A percentile compares a stretch with the other conserved stretches of the same genome.
phyloP scores from a whole-genome alignment of 2,888 invertebrate species.

The Protodeltote pygarga region DNA sequence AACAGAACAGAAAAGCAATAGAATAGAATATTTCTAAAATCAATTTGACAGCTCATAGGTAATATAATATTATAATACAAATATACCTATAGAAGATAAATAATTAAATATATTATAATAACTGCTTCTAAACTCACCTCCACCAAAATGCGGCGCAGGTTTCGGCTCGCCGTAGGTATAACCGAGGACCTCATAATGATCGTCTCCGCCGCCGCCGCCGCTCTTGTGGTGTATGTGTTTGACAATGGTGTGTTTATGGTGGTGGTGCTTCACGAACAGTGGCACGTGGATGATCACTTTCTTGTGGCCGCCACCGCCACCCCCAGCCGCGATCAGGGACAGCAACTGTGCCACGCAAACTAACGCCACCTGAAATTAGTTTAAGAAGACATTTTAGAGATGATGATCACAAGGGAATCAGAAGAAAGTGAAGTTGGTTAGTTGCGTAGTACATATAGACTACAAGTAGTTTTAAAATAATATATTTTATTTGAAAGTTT shows the following conservation, averaged over 20 bases:
- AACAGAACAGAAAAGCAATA: too few relatives aligned
- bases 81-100: too few relatives aligned
- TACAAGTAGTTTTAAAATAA: too few relatives aligned
- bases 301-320: conserved; percentile 87
- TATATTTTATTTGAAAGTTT: too few relatives aligned
- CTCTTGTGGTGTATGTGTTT: conserved; percentile 90
- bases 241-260: conserved; percentile 92
- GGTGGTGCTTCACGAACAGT: conserved; percentile 91
- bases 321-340: conserved; percentile 73
- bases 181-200: conserved; percentile 90
- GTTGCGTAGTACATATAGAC: too few relatives aligned
- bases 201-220: conserved; percentile 85
- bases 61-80: too few relatives aligned
- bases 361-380: conserved; percentile 69
- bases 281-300: conserved; percentile 93
- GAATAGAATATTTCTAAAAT: too few relatives aligned
- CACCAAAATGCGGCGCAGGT: conserved; percentile 79
- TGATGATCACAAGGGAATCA: too few relatives aligned
- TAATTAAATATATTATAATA: too few relatives aligned
- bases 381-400: too few relatives aligned
- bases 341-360: conserved; percentile 73
- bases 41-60: too few relatives aligned
- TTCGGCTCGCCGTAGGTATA: conserved; percentile 89
- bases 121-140: conserved; percentile 58
- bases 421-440: too few relatives aligned